Conservation (phyloP, 1,140 invertebrate genomes). For the Camponotus floridanus region DNA sequence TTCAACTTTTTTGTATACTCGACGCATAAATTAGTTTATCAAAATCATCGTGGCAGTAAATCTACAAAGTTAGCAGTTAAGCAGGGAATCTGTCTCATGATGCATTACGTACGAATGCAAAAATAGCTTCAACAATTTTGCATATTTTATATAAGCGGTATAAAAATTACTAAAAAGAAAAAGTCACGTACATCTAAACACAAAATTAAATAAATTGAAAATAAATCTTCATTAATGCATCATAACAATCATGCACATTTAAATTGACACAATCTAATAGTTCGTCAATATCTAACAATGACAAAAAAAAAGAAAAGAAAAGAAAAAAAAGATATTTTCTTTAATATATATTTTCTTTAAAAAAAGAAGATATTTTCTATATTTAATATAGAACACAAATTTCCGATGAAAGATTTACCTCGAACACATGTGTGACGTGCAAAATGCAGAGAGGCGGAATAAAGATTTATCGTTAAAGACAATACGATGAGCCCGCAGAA, state of each 20-base stretch:
- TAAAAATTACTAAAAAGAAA: conserved; percentile 3
- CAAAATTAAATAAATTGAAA: too few relatives aligned
- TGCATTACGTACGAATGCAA: background rate
- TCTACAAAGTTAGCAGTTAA: conserved; percentile 19
- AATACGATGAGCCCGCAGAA: conserved; percentile 39
- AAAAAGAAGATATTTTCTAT: too few relatives aligned
- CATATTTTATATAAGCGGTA: background rate
- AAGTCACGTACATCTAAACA: background rate
- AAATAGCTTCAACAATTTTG: conserved; percentile 11
- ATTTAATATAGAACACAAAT: background rate
- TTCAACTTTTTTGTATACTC: conserved; percentile 14
- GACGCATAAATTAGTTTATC: conserved; percentile 43
- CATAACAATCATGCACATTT: conserved; percentile 1
- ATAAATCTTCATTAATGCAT: background rate
- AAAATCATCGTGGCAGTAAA: conserved; percentile 31
- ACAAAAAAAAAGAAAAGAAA: too few relatives aligned
- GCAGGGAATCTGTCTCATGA: conserved; percentile 14
- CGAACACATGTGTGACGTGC: background rate
- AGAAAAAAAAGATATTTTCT: background rate
- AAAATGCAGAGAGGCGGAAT: background rate
- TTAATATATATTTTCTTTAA: background rate
- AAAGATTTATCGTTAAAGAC: conserved; percentile 48
- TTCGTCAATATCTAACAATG: background rate
- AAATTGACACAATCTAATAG: background rate
- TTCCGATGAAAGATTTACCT: background rate